phyloP scores from a whole-genome alignment of 2,113 vertebrate genomes.

The Aspiorhynchus laticeps region DNA sequence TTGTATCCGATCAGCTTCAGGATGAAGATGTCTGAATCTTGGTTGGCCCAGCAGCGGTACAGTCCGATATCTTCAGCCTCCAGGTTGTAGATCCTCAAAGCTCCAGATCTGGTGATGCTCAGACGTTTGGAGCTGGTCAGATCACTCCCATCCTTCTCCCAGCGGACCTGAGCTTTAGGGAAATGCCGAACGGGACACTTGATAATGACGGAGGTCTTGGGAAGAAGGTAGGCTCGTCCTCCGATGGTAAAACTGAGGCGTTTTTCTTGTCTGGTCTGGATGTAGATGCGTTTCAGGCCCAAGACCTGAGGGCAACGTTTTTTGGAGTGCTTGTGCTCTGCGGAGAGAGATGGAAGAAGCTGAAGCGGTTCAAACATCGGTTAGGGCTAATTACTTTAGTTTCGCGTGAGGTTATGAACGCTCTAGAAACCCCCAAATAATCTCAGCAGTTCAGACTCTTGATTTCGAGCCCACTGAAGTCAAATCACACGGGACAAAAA shows the following conservation, averaged over 20 bases:
- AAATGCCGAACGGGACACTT: conserved; percentile 86
- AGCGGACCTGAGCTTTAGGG: conserved; percentile 83
- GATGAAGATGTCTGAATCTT: conserved; percentile 76
- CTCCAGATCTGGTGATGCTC: conserved; percentile 83
- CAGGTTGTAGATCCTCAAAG: conserved; percentile 83
- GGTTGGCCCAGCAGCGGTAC: conserved; percentile 83
- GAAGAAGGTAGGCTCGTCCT: conserved; percentile 85
- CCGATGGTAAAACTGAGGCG: conserved; percentile 86
- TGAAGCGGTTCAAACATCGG: conserved; percentile 56
- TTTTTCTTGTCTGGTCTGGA: conserved; percentile 85
- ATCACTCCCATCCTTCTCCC: conserved; percentile 83
- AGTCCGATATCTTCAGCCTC: conserved; percentile 76
- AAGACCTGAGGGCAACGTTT: conserved; percentile 79
- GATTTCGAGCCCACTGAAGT: conserved; percentile 71
- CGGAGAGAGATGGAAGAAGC: conserved; percentile 20
- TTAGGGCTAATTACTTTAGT: conserved; percentile 70
- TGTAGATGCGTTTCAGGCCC: conserved; percentile 80
- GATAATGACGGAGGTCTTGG: conserved; percentile 87
- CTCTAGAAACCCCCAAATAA: conserved; percentile 71
- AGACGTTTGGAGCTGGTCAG: conserved; percentile 79
- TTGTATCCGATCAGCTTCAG: conserved; percentile 86
- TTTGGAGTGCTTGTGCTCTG: conserved; percentile 65
- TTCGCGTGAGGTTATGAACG: conserved; percentile 69
- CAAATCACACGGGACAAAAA: conserved; percentile 27
- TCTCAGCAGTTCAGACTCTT: conserved; percentile 69